Evolutionary conservation across 2,797 vertebrate genomes (phyloP), one percentile per base, ranked within the genome.

Genomic region (Emydoidea blandingii): DNA sequence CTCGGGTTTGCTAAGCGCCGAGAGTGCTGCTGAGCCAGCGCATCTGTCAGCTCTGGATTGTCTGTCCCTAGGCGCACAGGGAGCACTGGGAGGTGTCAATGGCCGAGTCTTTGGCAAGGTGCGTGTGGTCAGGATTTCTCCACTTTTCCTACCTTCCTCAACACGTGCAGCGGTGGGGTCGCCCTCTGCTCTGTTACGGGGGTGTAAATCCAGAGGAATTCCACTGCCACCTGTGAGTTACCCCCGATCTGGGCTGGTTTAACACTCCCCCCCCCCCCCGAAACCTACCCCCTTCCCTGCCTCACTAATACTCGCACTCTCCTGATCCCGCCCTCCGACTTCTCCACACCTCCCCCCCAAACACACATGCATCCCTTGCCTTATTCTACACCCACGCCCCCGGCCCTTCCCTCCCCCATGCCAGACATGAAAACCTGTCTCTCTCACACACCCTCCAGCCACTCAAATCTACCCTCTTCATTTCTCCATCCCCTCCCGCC

Each of bases 141-240:
- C 72, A 6, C 6, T 0, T 91, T 59, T 65, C 76, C 81, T 34
- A 6, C 80, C 3, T 5, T 31, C 34, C 54, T 50, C 7, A 47
- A 8, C 29, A 27, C 29, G 41, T 78, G n/a, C 83, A 79, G 50
- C 47, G 81, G 47, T 83, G 88, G 85, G 50, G 25, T 27, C 23
- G 1, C n/a, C 31, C 23, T 59, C 34, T 8, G 54, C 4, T 1
- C 49, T 19, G 5, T 80, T 37, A 74, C 34, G 16, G 7, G 1
- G 0, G 0, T 19, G 34, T 79, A 76, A 56, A 52, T 1, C 21
- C 34, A 27, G 84, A 9, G 7, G 6, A 31, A 11, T n/a, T 16
- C 19, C 57, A 12, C 0, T 0, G 6, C 4, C 34, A 19, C 47
- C 23, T 1, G 21, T 2, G 34, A 83, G 21, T 23, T 79, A 47